Percentiles rank a stretch among this genome's conserved stretches.
Conservation (phyloP, 1,140 invertebrate species). For the Galleria mellonella region DNA sequence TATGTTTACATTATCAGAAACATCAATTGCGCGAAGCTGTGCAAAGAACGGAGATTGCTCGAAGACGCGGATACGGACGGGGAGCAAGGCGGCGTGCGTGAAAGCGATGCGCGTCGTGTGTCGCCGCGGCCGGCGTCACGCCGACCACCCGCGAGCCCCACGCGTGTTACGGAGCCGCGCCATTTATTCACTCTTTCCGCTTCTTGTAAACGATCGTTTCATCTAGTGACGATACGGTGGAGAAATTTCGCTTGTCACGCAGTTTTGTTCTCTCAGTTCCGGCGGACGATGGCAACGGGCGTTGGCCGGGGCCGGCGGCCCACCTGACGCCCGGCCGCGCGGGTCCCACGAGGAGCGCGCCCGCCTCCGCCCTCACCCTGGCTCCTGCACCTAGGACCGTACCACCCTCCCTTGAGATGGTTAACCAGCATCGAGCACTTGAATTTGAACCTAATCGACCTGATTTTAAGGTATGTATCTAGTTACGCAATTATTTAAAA, state of each 20-base stretch:
- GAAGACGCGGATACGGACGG: background rate
- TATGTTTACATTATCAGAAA: constrained; percentile 11
- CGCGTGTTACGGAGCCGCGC: too few relatives aligned
- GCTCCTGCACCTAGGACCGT: background rate
- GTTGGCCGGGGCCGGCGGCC: too few relatives aligned
- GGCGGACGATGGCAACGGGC: too few relatives aligned
- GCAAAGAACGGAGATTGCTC: background rate
- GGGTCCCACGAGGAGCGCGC: too few relatives aligned
- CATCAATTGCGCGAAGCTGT: constrained; percentile 24
- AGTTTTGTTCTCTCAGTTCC: too few relatives aligned
- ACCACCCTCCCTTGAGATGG: background rate
- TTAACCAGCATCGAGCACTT: background rate
- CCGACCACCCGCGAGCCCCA: background rate
- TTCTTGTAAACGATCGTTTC: too few relatives aligned
- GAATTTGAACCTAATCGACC: constrained; percentile 43
- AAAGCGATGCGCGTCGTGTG: background rate
- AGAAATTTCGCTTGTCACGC: too few relatives aligned
- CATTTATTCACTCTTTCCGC: too few relatives aligned
- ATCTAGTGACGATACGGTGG: too few relatives aligned
- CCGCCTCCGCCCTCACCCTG: too few relatives aligned
- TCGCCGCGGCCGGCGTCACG: constrained; percentile 3
- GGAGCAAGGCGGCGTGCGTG: background rate
- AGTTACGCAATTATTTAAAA: too few relatives aligned
- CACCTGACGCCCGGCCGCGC: too few relatives aligned
- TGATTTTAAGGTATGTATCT: constrained; percentile 33